Percentiles rank a stretch among this genome's conserved stretches.
phyloP scores from a whole-genome alignment of 2,797 vertebrate genomes.

The Jordanella pulchra region DNA sequence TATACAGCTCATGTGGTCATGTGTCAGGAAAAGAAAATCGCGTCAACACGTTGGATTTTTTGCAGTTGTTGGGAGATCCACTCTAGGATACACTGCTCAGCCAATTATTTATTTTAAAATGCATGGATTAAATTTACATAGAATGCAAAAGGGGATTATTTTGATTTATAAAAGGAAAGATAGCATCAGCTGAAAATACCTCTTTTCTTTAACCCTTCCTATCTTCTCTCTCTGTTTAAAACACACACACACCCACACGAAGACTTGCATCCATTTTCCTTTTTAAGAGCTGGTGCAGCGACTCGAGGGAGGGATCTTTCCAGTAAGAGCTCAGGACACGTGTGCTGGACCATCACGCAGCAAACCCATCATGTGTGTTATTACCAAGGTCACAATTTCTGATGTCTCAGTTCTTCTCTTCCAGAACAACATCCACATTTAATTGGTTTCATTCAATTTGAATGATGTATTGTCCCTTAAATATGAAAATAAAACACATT shows the following conservation, averaged over 20 bases:
- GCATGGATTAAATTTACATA: neutral
- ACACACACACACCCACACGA: slow-evolving; percentile 13
- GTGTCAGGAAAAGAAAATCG: neutral
- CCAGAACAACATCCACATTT: slow-evolving; percentile 56
- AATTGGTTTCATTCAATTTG: slow-evolving; percentile 63
- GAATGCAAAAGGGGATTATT: neutral
- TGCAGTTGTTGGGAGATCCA: neutral
- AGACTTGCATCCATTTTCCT: slow-evolving; percentile 22
- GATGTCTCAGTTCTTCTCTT: slow-evolving; percentile 31
- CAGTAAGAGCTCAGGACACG: slow-evolving; percentile 47
- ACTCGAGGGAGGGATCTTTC: slow-evolving; percentile 37
- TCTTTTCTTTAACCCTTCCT: neutral
- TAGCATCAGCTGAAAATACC: neutral
- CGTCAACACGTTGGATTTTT: neutral
- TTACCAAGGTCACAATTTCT: slow-evolving; percentile 53
- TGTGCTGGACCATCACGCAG: slow-evolving; percentile 42
- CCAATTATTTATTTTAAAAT: neutral
- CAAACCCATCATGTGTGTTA: slow-evolving; percentile 38
- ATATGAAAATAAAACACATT: slow-evolving; percentile 33
- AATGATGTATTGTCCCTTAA: slow-evolving; percentile 59
- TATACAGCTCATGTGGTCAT: neutral
- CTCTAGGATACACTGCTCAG: neutral
- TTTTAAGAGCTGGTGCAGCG: slow-evolving; percentile 33
- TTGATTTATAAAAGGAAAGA: neutral
- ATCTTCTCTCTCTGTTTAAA: too few species aligned